A percentile compares a stretch with the other conserved stretches of the same genome.
phyloP scores from a whole-genome alignment of 2,797 vertebrate species.

The Poecilia gillii region DNA sequence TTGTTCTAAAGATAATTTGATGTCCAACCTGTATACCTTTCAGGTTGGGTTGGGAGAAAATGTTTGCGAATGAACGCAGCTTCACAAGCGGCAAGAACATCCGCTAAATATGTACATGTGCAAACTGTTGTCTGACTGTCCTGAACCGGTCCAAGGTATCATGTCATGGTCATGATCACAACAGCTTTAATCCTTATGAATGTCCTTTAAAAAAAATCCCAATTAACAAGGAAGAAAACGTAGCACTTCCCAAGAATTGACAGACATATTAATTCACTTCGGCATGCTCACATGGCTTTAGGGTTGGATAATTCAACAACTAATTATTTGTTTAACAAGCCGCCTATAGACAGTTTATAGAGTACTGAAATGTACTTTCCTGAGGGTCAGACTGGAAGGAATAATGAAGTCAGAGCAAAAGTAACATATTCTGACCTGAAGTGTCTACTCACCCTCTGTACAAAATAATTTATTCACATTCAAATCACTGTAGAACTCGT shows the following conservation, averaged over 20 bases:
- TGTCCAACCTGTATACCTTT: background rate
- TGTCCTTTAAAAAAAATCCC: background rate
- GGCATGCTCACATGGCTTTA: background rate
- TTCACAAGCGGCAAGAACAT: background rate
- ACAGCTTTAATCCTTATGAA: background rate
- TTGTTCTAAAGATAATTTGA: constrained; percentile 30
- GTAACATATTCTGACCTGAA: background rate
- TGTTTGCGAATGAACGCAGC: constrained; percentile 9
- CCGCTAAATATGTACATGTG: background rate
- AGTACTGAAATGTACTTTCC: background rate
- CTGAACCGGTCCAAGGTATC: background rate
- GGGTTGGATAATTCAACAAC: background rate
- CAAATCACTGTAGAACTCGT: background rate
- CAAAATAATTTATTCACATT: background rate
- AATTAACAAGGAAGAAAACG: background rate
- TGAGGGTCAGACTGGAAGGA: background rate
- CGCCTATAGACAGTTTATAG: background rate
- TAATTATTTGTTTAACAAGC: background rate
- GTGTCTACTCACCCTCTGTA: background rate
- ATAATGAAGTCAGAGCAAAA: background rate
- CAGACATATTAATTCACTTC: background rate
- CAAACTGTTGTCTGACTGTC: background rate
- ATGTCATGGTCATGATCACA: background rate
- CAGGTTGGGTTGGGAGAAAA: background rate
- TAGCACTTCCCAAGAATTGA: background rate